A percentile compares a stretch with the other conserved stretches of the same genome.
Conservation (phyloP, 2,888 invertebrate genomes). For the Drosophila antonietae region DNA sequence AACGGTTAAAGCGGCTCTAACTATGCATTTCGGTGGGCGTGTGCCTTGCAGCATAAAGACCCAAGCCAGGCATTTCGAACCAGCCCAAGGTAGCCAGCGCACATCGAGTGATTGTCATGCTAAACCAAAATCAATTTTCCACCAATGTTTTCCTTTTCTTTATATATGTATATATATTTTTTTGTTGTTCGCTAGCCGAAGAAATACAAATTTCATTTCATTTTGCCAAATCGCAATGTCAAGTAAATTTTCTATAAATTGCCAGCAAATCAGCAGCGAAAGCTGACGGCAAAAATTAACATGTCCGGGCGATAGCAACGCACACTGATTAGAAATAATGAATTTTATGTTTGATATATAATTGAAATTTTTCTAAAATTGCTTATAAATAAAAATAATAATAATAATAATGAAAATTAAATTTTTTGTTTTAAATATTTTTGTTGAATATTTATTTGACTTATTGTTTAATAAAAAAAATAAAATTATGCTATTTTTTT, state of each 20-base stretch:
- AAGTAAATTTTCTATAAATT: conserved; percentile 61
- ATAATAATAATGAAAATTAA: too few relatives aligned
- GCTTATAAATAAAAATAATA: too few relatives aligned
- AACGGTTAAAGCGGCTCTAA: conserved; percentile 68
- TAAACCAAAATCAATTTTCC: conserved; percentile 73
- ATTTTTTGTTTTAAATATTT: too few relatives aligned
- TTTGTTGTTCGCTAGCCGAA: conserved; percentile 16
- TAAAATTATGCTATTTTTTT: too few relatives aligned
- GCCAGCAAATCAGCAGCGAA: conserved; percentile 62
- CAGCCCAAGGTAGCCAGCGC: conserved; percentile 25
- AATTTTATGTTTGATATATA: neutral
- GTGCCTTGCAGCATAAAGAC: conserved; percentile 63
- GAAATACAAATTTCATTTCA: conserved; percentile 61
- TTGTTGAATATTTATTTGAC: too few relatives aligned
- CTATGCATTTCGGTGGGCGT: conserved; percentile 77
- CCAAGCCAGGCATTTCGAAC: conserved; percentile 16
- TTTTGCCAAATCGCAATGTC: conserved; percentile 63
- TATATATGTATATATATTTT: neutral
- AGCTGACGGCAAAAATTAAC: conserved; percentile 57
- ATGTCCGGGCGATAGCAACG: conserved; percentile 26
- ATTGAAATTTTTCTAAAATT: neutral
- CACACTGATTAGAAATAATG: conserved; percentile 31
- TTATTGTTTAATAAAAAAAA: too few relatives aligned
- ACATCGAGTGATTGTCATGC: conserved; percentile 73
- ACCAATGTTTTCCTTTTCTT: conserved; percentile 41